Conservation (phyloP, 2,888 invertebrate species). For the Epinotia ramella region DNA sequence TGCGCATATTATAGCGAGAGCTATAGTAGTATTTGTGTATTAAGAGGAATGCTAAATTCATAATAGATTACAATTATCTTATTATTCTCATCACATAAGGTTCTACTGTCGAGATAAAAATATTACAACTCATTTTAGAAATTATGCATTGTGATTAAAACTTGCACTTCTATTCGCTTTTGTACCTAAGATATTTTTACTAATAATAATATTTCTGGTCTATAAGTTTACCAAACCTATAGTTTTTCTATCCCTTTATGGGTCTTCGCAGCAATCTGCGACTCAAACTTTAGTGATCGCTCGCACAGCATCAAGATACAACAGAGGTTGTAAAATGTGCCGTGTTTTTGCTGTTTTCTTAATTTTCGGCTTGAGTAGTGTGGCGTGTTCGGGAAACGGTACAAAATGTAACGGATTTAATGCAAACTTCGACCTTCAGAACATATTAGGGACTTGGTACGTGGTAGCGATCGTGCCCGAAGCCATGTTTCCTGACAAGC, state of each 20-base stretch:
- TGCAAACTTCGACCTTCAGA: conserved; percentile 65
- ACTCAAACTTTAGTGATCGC: conserved; percentile 13
- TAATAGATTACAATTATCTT: too few species aligned
- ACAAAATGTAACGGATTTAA: conserved; percentile 65
- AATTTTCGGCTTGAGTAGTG: conserved; percentile 51
- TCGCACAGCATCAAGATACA: conserved; percentile 12
- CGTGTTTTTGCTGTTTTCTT: conserved; percentile 50
- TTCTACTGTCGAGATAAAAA: too few species aligned
- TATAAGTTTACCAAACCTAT: neutral
- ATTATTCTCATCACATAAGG: too few species aligned
- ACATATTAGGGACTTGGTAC: conserved; percentile 69
- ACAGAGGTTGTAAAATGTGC: conserved; percentile 54
- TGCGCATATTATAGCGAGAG: too few species aligned
- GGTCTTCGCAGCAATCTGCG: conserved; percentile 3
- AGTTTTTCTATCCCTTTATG: conserved; percentile 10
- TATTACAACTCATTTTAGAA: too few species aligned
- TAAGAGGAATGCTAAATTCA: too few species aligned
- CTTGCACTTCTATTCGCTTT: too few species aligned
- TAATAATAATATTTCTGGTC: neutral
- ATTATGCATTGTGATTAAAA: too few species aligned
- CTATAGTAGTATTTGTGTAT: too few species aligned
- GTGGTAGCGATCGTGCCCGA: conserved; percentile 75
- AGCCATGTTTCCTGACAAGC: conserved; percentile 67
- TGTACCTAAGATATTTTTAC: too few species aligned
- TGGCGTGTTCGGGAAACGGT: conserved; percentile 53